Base-by-base conservation (phyloP, 2,888 invertebrate genomes). In the Ectobius pallidus region DNA sequence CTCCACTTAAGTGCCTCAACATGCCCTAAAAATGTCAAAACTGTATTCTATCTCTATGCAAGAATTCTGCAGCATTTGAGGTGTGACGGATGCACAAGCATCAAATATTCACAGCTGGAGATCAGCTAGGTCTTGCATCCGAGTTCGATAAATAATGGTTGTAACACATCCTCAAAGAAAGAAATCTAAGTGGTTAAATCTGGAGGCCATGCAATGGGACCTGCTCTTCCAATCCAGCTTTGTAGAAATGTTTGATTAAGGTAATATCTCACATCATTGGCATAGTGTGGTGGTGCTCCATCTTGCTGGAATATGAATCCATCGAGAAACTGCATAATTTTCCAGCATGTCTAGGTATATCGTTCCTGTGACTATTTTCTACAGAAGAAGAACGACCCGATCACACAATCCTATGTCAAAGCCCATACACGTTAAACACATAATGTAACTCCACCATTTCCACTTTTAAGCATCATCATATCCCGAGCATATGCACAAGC, bases 231-330 rank as follows among this genome's bases (percentile, higher is more conserved):
- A n/a, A 46, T 46, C n/a, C 34, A 46, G 3, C 46, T 46, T 7
- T 46, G 7, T 7, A n/a, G 46, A 46, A 46, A 46, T 3, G 7
- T 34, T 6, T 34, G 7, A 34, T 34, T 34, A 11, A 34, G 34
- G 11, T 34, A 34, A 6, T 11, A 6, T 6, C 34, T 6, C n/a
- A 46, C 46, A 46, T 7, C 18, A 7, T 11, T 7, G n/a, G 46
- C 11, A n/a, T 11, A 46, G 46, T 46, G 46, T 46, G 46, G 46
- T 46, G 46, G 46, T 46, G 46, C 46, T 46, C 46, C 46, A 46
- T 46, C 46, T 46, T 46, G 11, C n/a, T 14, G 46, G 9, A 46
- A 46, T n/a, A 46, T n/a, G 9, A 46, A 7, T 46, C 9, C 11
- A 46, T 46, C 46, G n/a, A 46, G 11, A n/a, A 39, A 9, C 6